Evolutionary conservation across 2,797 vertebrate genomes (phyloP), one percentile per base, ranked within the genome.

Genomic region (Notoglanidium macrostoma): DNA sequence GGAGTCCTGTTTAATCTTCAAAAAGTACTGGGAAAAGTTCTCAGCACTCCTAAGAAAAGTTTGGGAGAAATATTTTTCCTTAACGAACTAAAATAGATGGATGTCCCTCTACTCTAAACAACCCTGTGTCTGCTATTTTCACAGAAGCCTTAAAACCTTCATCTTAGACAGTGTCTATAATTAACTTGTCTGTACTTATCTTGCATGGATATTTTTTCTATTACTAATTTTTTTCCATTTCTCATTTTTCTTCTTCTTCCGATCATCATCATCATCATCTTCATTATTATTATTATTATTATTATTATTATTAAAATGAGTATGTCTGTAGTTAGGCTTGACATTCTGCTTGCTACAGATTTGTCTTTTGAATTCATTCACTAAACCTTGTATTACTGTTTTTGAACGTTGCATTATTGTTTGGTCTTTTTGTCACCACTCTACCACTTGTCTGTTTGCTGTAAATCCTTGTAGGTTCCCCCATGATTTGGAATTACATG

Each of bases 1-100:
- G 81, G 80, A 70, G 29, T 82, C 55, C 35, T 46, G 79, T 44
- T 57, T 32, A 23, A 61, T 74, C 87, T 80, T 73, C 74, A 61
- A 59, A 74, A 79, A 79, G 35, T 87, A 72, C 63, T 15, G n/a
- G 63, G 78, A 32, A 85, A 57, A 85, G 61, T 35, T 76, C 65
- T 40, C 54, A 72, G 74, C 83, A 74, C 49, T 35, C 10, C 17
- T 54, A 32, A 77, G 74, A 54, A 54, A 54, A 54, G 26, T 29
- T n/a, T 14, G 2, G 1, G 46, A 51, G 46, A 44, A 72, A 32
- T 29, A n/a, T n/a, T n/a, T 65, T 11, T n/a, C 32, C 63, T 67
- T 72, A 29, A 29, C 15, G 11, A 67, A 67, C 1, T 21, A 72
- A 35, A 72, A 23, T 73, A 74, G 21, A 74, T 11, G 40, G 21